Evolutionary conservation across 2,888 invertebrate genomes (phyloP).

Genomic region (Microplitis deprimator): DNA sequence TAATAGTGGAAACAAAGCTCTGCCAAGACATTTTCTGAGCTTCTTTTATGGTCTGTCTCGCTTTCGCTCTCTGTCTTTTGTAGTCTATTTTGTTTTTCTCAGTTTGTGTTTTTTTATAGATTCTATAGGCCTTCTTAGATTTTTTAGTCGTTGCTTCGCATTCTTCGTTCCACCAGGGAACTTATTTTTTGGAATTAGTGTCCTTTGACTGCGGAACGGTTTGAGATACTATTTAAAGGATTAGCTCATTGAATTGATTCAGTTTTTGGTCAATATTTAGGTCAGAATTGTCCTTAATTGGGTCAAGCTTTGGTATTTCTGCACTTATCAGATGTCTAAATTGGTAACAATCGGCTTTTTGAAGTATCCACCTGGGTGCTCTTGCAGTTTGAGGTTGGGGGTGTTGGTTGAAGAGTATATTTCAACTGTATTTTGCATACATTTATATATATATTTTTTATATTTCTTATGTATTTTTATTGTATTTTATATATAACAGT

Average conservation of each 20-base stretch:
- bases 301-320: neutral
- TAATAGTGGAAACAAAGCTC: slow-evolving; percentile 33
- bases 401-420: too few relatives aligned
- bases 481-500: too few relatives aligned
- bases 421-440: too few relatives aligned
- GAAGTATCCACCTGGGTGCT: neutral
- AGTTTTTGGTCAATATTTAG: neutral
- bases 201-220: neutral
- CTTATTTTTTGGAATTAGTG: neutral
- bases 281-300: neutral
- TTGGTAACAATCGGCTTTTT: neutral
- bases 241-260: neutral
- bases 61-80: slow-evolving; percentile 37
- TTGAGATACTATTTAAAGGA: neutral
- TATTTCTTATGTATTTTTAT: too few relatives aligned
- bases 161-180: neutral
- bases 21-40: slow-evolving; percentile 42
- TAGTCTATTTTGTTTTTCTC: neutral
- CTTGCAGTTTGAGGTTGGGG: too few relatives aligned
- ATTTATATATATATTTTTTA: too few relatives aligned
- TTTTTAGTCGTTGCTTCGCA: neutral
- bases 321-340: neutral
- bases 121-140: neutral
- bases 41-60: slow-evolving; percentile 41
- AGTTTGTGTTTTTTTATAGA: neutral